These are phyloP conservation scores for Netelia inedita DNA, from an alignment of 2,888 invertebrate genomes.

Conservation along the genomic window DNA sequence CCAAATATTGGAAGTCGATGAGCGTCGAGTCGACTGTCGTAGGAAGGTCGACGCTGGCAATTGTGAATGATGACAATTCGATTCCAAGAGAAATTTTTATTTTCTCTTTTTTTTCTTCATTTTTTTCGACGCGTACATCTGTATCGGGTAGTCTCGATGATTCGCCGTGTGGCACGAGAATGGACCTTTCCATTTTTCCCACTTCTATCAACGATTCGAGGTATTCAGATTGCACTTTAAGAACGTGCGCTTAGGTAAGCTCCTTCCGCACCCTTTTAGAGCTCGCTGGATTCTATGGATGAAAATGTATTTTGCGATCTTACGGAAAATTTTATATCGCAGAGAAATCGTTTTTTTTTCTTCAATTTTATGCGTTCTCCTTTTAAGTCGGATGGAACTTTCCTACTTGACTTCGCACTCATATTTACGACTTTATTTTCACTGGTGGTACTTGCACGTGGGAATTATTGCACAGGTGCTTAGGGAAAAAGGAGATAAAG, in stretches of 20 bases:
- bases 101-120: neutral
- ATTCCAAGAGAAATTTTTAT: neutral
- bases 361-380: too few species aligned
- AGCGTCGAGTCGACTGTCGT: conserved; percentile 10
- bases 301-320: neutral
- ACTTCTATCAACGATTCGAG: conserved; percentile 1
- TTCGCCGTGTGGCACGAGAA: neutral
- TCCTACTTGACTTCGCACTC: too few species aligned
- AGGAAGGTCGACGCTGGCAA: conserved; percentile 10
- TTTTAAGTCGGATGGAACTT: too few species aligned
- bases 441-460: too few species aligned
- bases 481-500: too few species aligned
- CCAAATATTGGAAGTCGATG: conserved; percentile 29
- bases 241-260: neutral
- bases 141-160: neutral
- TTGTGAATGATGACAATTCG: neutral
- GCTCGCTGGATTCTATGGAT: neutral
- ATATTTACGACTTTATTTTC: too few species aligned
- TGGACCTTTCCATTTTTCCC: neutral
- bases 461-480: too few species aligned
- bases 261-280: too few species aligned
- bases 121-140: neutral
- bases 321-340: neutral
- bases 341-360: conserved; percentile 4
- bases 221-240: neutral